phyloP scores from a whole-genome alignment of 2,113 vertebrate species.

The Eurystomus gularis region DNA sequence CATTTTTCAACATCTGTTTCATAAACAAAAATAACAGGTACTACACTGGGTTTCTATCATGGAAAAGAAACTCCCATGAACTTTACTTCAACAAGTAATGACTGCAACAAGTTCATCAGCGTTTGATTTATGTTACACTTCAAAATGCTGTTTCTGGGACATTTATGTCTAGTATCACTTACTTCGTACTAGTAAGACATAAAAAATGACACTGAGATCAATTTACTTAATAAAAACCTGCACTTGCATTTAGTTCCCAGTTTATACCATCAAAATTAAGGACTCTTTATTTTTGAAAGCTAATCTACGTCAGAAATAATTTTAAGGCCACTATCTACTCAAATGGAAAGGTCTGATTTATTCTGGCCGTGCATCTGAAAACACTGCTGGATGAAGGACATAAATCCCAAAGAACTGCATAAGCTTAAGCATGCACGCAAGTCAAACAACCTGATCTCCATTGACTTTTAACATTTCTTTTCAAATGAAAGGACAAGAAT shows the following conservation, averaged over 20 bases:
- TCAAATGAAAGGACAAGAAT: neutral
- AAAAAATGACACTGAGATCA: neutral
- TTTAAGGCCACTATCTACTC: neutral
- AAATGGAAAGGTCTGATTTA: neutral
- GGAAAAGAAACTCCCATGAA: neutral
- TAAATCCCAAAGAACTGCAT: neutral
- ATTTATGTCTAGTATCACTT: neutral
- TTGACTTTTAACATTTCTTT: neutral
- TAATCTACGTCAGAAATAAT: neutral
- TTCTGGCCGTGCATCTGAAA: neutral
- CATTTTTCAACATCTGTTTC: neutral
- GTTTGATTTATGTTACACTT: neutral
- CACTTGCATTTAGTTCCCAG: neutral
- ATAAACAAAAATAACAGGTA: neutral
- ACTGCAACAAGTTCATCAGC: neutral
- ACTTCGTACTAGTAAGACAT: neutral
- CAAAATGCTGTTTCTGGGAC: neutral
- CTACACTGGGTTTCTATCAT: neutral
- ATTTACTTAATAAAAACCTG: neutral
- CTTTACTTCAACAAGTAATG: neutral
- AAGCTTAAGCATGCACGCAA: neutral
- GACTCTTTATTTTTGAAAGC: neutral
- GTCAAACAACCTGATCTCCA: neutral
- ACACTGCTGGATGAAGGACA: neutral
- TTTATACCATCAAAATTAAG: neutral